Conservation (phyloP, 2,113 vertebrate genomes). For the Phyllostomus hastatus region DNA sequence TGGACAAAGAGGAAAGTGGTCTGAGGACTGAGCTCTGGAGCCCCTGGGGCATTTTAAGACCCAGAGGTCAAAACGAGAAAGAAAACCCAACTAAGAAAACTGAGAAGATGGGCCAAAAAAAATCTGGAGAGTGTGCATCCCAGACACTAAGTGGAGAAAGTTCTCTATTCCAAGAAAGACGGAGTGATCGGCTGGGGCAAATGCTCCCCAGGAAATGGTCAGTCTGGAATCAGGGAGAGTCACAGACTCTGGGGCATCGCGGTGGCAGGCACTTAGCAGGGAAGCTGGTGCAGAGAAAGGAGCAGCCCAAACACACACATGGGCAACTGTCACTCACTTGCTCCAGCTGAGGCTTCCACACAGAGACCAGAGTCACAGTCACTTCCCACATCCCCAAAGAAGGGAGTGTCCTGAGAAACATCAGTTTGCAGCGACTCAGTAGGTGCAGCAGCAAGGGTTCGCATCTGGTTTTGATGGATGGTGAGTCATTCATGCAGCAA, state of each 20-base stretch:
- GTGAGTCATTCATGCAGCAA: background rate
- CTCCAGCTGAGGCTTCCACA: background rate
- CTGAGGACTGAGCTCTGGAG: background rate
- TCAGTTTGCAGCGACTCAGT: fast-evolving
- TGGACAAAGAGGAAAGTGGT: background rate
- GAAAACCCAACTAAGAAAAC: background rate
- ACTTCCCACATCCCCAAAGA: background rate
- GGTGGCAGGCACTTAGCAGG: fast-evolving
- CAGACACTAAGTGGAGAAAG: background rate
- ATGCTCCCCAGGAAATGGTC: background rate
- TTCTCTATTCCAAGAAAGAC: background rate
- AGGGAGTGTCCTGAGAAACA: background rate
- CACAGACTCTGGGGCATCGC: background rate
- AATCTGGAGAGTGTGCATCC: background rate
- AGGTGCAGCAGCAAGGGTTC: fast-evolving
- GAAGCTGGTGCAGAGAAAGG: background rate
- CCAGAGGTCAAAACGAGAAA: background rate
- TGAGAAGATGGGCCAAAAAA: background rate
- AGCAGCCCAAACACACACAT: background rate
- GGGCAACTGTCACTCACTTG: background rate
- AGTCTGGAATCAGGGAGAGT: background rate
- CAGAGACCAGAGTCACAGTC: background rate
- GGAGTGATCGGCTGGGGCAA: background rate
- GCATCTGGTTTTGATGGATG: background rate
- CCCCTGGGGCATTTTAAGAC: background rate